phyloP scores from a whole-genome alignment of 2,113 vertebrate species.

The Telmatochromis brichardi region DNA sequence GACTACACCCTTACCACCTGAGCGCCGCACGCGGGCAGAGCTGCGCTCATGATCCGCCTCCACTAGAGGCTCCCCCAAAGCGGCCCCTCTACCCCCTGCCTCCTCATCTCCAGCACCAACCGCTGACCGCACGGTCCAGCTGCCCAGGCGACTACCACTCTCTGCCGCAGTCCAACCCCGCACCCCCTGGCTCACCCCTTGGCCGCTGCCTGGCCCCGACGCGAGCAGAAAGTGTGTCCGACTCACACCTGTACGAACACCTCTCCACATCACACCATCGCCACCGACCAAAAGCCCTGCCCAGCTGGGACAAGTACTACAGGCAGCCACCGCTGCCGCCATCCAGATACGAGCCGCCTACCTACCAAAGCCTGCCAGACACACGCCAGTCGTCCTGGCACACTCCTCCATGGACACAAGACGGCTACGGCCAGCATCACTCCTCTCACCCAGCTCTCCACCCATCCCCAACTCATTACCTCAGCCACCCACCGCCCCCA shows the following conservation, averaged over 20 bases:
- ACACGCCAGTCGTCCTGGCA: conserved; percentile 82
- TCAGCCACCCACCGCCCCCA: conserved; percentile 43
- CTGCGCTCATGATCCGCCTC: conserved; percentile 79
- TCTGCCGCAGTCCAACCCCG: conserved; percentile 53
- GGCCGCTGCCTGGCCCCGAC: conserved; percentile 81
- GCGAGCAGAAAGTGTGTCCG: conserved; percentile 82
- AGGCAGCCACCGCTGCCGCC: conserved; percentile 70
- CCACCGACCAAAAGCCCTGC: conserved; percentile 75
- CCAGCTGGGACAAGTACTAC: conserved; percentile 82
- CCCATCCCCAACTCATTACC: conserved; percentile 38
- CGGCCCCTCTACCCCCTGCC: conserved; percentile 79
- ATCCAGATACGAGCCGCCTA: conserved; percentile 76
- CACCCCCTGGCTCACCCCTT: conserved; percentile 74
- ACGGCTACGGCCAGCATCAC: conserved; percentile 64
- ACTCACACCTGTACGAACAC: conserved; percentile 83
- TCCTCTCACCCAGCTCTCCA: conserved; percentile 65
- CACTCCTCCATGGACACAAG: conserved; percentile 50
- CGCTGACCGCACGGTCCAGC: conserved; percentile 76
- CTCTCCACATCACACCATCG: conserved; percentile 77
- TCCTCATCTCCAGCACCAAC: conserved; percentile 80
- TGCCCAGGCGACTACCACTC: conserved; percentile 83
- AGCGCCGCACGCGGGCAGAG: conserved; percentile 74
- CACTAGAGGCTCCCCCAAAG: conserved; percentile 79
- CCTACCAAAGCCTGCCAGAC: conserved; percentile 86
- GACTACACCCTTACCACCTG: conserved; percentile 77